Base-by-base conservation (phyloP, 2,113 vertebrate genomes). In the Solea solea region DNA sequence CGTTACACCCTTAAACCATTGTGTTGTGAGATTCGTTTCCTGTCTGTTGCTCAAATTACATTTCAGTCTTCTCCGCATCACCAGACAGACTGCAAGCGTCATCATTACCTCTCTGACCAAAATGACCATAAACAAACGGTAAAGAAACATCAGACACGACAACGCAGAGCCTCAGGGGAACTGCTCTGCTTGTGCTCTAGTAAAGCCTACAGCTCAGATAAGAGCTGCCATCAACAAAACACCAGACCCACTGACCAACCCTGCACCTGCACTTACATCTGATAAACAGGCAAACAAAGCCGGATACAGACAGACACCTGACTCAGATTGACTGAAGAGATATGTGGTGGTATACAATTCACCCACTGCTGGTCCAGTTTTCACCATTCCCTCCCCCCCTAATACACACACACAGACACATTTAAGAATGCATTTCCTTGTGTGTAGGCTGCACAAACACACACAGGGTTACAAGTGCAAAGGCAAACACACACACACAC, bases 231-330 rank as follows among this genome's bases (percentile, higher is more conserved):
- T 60, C 56, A 60, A 78, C 45, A 64, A 76, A 74, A 65, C 76
- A 72, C 58, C 79, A 74, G 66, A 61, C 40, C 21, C 5, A 1
- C 25, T 64, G 74, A 55, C 14, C 3, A 4, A 14, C 55, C 52
- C 28, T 46, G 58, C 78, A 77, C 61, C 74, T 82, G 77, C 53
- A 64, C 40, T 44, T 64, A 21, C 16, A 80, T 74, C 77, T 78
- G 70, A 85, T 65, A 55, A 64, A 59, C 46, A 25, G 40, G 59
- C 69, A 72, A 72, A 79, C 80, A 83, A 61, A 76, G 67, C 74
- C 51, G 7, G 76, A 84, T 5, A 64, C 65, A 61, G 54, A 55
- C 64, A 57, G 57, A 58, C 58, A 60, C 56, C 60, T 27, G 9
- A 54, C n/a, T 54, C 68, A 67, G 80, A 78, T 78, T 11, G 7